A percentile compares a stretch with the other conserved stretches of the same genome.
phyloP scores from a whole-genome alignment of 1,140 invertebrate genomes.

The Sesamia nonagrioides region DNA sequence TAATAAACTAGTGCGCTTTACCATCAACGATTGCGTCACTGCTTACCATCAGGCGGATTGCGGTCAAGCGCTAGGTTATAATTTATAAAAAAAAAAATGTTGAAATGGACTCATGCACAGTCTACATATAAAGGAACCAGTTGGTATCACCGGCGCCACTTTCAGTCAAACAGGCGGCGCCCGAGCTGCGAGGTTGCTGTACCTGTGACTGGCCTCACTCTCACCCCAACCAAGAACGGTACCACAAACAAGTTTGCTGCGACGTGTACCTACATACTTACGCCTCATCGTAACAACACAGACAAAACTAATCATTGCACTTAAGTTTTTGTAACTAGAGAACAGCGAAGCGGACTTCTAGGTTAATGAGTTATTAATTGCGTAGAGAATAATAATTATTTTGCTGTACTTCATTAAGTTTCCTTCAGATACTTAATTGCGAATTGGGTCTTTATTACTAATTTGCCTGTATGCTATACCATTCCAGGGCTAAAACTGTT shows the following conservation, averaged over 20 bases:
- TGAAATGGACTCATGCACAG: slow-evolving; percentile 18
- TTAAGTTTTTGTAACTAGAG: background rate
- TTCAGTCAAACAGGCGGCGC: slow-evolving; percentile 44
- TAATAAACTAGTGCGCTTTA: too few relatives aligned
- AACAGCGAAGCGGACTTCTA: background rate
- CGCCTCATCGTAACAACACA: slow-evolving; percentile 1
- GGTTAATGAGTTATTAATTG: background rate
- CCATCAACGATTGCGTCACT: too few relatives aligned
- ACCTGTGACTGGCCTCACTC: slow-evolving; percentile 52
- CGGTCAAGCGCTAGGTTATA: too few relatives aligned
- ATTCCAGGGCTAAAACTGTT: too few relatives aligned
- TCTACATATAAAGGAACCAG: slow-evolving; percentile 23
- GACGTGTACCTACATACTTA: slow-evolving; percentile 50
- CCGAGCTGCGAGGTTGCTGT: slow-evolving; percentile 15
- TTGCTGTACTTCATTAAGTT: background rate
- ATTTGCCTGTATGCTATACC: too few relatives aligned
- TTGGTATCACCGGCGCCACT: slow-evolving; percentile 39
- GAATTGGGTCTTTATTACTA: background rate
- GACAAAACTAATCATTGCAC: background rate
- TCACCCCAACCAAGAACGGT: slow-evolving; percentile 56
- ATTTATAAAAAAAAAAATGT: too few relatives aligned
- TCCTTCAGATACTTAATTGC: background rate
- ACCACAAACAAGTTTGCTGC: slow-evolving; percentile 64
- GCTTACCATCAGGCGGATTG: too few relatives aligned
- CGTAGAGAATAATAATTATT: background rate